phyloP scores from a whole-genome alignment of 2,113 vertebrate species.

The Poeciliopsis retropinna region DNA sequence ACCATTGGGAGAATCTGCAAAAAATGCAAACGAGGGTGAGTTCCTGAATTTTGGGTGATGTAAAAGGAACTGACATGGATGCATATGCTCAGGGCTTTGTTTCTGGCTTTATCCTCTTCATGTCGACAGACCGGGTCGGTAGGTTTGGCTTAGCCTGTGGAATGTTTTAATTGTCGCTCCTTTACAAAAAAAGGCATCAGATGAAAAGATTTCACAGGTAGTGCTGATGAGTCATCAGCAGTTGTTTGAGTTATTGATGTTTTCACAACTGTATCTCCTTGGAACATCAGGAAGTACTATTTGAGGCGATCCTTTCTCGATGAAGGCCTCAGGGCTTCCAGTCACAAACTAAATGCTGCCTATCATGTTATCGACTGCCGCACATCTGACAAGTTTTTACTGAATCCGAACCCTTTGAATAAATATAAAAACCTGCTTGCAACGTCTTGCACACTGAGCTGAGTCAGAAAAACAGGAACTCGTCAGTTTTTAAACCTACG shows the following conservation, averaged over 20 bases:
- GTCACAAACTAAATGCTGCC: neutral
- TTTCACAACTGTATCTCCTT: slow-evolving; percentile 51
- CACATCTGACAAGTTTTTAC: neutral
- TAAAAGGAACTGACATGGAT: slow-evolving; percentile 1
- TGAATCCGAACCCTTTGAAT: too few relatives aligned
- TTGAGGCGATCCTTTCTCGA: slow-evolving; percentile 27
- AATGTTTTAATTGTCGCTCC: slow-evolving; percentile 72
- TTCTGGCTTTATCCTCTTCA: slow-evolving; percentile 50
- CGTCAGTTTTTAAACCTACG: neutral
- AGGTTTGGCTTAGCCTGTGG: slow-evolving; percentile 55
- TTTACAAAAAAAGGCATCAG: slow-evolving; percentile 56
- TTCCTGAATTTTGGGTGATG: slow-evolving; percentile 5
- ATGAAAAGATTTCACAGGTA: slow-evolving; percentile 61
- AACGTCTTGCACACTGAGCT: too few relatives aligned
- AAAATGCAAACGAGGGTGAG: slow-evolving; percentile 99
- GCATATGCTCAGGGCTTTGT: slow-evolving; percentile 29
- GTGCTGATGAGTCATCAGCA: slow-evolving; percentile 59
- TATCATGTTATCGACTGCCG: neutral
- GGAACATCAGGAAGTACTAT: slow-evolving; percentile 40
- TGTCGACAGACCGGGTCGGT: slow-evolving; percentile 69
- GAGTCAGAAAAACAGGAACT: neutral
- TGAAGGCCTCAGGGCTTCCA: slow-evolving; percentile 7
- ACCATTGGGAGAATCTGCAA: slow-evolving; percentile 97
- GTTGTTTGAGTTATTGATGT: slow-evolving; percentile 48
- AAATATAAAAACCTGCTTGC: too few relatives aligned